These are phyloP conservation scores for Rhorus exstirpatorius DNA, from an alignment of 2,888 invertebrate genomes.

Conservation along the genomic window DNA sequence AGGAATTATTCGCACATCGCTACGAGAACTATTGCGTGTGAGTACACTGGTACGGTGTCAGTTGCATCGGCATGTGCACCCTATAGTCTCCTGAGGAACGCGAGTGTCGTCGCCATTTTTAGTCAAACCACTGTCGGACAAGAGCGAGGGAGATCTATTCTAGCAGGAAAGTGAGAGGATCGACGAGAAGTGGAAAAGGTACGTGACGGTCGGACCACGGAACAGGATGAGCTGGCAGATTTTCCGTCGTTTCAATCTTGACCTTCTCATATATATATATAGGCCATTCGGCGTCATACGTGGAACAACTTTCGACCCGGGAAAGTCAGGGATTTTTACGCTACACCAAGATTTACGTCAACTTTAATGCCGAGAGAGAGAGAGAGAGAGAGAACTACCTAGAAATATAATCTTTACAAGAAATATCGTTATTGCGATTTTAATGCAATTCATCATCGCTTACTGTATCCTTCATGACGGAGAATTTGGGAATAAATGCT, in stretches of 20 bases:
- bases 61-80: constrained; percentile 44
- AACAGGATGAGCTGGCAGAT: constrained; percentile 43
- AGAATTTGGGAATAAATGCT: too few species aligned
- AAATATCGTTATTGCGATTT: too few species aligned
- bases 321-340: too few species aligned
- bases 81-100: neutral
- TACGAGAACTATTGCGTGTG: constrained; percentile 26
- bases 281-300: neutral
- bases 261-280: neutral
- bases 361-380: neutral
- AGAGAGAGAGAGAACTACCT: too few species aligned
- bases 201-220: constrained; percentile 35
- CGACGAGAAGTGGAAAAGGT: constrained; percentile 42
- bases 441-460: too few species aligned
- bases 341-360: too few species aligned
- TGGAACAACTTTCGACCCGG: too few species aligned
- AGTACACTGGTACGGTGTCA: constrained; percentile 34
- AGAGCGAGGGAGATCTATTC: neutral
- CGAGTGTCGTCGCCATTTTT: constrained; percentile 23
- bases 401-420: too few species aligned
- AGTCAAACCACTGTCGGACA: neutral
- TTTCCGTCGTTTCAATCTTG: constrained; percentile 2
- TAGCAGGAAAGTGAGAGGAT: constrained; percentile 7
- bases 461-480: too few species aligned
- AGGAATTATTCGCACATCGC: constrained; percentile 55